phyloP scores from a whole-genome alignment of 2,888 invertebrate species.

The Drosophila neutralis region DNA sequence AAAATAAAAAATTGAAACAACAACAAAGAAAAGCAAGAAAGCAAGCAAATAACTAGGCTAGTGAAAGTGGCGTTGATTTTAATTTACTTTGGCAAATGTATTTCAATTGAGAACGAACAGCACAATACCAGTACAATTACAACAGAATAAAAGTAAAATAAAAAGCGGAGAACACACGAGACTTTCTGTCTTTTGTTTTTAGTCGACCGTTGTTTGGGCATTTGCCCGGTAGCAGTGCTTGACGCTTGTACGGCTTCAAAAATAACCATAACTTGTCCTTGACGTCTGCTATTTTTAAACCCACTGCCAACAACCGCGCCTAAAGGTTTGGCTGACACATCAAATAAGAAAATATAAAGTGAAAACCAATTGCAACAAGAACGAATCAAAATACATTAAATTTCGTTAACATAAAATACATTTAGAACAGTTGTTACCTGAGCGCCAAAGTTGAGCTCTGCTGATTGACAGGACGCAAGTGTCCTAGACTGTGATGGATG shows the following conservation, averaged over 20 bases:
- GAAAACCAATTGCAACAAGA: constrained; percentile 41
- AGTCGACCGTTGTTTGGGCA: constrained; percentile 6
- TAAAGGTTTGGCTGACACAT: constrained; percentile 37
- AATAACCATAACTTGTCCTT: constrained; percentile 77
- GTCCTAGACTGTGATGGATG: constrained; percentile 61
- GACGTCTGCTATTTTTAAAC: constrained; percentile 62
- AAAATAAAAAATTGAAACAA: constrained; percentile 21
- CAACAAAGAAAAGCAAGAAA: constrained; percentile 17
- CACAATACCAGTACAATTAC: constrained; percentile 15
- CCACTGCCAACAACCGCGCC: constrained; percentile 6
- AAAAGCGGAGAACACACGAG: constrained; percentile 13
- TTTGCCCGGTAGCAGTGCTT: constrained; percentile 41
- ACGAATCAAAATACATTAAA: constrained; percentile 17
- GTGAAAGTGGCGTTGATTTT: constrained; percentile 53
- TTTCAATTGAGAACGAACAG: constrained; percentile 39
- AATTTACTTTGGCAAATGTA: constrained; percentile 50
- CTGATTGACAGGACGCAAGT: constrained; percentile 47
- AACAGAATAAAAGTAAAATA: constrained; percentile 19
- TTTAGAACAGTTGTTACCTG: not conserved
- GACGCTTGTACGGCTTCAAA: constrained; percentile 66
- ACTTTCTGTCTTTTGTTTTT: constrained; percentile 28
- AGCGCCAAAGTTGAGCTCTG: not conserved
- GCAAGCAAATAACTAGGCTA: constrained; percentile 49
- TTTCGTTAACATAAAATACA: constrained; percentile 19
- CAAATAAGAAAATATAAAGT: constrained; percentile 30